phyloP scores from a whole-genome alignment of 2,113 vertebrate species.

The Clarias gariepinus region DNA sequence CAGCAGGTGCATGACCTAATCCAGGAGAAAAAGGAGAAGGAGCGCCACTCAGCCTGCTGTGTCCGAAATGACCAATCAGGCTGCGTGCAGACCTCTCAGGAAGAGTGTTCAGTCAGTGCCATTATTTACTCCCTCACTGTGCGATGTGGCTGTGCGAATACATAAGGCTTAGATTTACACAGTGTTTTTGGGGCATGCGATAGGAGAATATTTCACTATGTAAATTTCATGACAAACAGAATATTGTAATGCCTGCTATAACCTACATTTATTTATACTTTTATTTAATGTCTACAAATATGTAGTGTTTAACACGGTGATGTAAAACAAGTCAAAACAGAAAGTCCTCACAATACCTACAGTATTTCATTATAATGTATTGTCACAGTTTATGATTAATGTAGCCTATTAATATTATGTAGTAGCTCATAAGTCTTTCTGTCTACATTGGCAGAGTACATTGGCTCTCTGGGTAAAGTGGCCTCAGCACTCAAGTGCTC shows the following conservation, averaged over 20 bases:
- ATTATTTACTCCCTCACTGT: conserved; percentile 14
- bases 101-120: conserved; percentile 90
- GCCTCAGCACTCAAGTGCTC: conserved; percentile 85
- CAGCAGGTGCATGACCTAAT: conserved; percentile 91
- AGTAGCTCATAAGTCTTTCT: background rate
- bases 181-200: background rate
- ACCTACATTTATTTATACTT: background rate
- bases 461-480: conserved; percentile 97
- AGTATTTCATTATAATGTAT: background rate
- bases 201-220: background rate
- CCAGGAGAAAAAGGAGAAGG: conserved; percentile 79
- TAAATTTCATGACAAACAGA: background rate
- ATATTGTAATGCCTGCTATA: background rate
- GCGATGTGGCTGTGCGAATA: background rate
- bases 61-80: conserved; percentile 94
- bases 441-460: conserved; percentile 77
- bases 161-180: background rate
- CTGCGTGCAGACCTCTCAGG: conserved; percentile 91
- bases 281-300: background rate
- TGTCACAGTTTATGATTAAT: background rate
- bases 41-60: conserved; percentile 92
- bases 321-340: background rate
- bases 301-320: background rate
- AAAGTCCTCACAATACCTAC: background rate
- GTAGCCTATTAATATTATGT: background rate